A percentile compares a stretch with the other conserved stretches of the same genome.
Evolutionary conservation across 2,888 invertebrate species (phyloP).

Genomic region (Plebejus anna): DNA sequence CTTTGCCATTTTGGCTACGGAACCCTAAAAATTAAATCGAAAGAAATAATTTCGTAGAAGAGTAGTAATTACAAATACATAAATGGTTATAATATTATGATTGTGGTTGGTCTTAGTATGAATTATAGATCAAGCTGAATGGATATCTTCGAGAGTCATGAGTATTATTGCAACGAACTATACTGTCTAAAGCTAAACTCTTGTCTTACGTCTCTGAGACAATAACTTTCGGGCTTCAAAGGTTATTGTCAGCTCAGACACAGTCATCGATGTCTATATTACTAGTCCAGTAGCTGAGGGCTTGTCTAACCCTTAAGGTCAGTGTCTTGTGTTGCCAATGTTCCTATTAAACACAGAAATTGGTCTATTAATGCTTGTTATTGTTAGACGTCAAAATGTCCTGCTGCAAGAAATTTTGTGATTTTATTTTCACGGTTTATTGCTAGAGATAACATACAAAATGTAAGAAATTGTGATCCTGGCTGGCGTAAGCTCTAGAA

Average conservation of each 20-base stretch:
- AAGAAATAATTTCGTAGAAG: no score
- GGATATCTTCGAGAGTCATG: not conserved
- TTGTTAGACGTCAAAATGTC: not conserved
- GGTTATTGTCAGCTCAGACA: not conserved
- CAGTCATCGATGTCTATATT: not conserved
- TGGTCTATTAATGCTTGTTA: no score
- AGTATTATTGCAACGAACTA: not conserved
- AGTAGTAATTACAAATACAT: no score
- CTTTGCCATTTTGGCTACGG: no score
- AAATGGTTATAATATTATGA: no score
- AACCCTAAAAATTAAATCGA: no score
- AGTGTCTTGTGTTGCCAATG: not conserved
- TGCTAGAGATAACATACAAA: not conserved
- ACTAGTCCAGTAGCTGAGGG: not conserved
- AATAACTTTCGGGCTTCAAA: not conserved
- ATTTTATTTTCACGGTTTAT: not conserved
- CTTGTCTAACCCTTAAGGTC: not conserved
- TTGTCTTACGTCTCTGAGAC: not conserved
- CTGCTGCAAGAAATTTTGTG: not conserved
- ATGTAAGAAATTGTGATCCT: not conserved
- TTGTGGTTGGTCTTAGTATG: no score
- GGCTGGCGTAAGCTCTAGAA: not conserved
- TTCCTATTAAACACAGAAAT: not conserved
- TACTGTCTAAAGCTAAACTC: not conserved
- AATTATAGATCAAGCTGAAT: no score